Percentiles rank a stretch among this genome's conserved stretches.
These are phyloP conservation scores for Emmelina monodactyla DNA, from an alignment of 2,888 invertebrate genomes.

Conservation along the genomic window DNA sequence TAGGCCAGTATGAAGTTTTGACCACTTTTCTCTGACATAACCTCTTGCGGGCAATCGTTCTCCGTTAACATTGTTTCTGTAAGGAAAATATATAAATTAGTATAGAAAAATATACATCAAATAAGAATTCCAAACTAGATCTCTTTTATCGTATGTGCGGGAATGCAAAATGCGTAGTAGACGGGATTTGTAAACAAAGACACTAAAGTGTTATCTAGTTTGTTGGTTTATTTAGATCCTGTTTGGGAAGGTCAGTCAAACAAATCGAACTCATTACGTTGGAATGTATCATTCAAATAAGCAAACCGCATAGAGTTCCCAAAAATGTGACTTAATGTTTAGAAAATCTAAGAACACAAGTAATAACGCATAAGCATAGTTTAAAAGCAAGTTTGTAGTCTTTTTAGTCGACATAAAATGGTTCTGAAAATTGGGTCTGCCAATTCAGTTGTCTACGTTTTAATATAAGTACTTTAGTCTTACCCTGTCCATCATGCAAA, in stretches of 20 bases:
- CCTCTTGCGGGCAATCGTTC: conserved; percentile 89
- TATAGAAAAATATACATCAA: neutral
- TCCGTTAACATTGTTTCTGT: conserved; percentile 89
- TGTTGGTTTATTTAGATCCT: no score
- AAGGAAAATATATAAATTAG: conserved; percentile 23
- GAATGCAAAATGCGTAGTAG: no score
- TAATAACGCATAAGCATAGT: no score
- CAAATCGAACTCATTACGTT: no score
- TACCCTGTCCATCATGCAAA: conserved; percentile 89
- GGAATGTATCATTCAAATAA: no score
- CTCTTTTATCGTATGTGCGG: no score
- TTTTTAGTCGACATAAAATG: neutral
- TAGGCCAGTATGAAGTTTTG: conserved; percentile 93
- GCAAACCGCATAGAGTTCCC: no score
- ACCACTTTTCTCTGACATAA: conserved; percentile 75
- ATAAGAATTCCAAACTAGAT: neutral
- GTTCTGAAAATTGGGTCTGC: neutral
- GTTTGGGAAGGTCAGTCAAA: no score
- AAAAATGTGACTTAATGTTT: no score
- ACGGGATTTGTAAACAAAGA: no score
- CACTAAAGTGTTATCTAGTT: no score
- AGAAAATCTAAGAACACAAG: no score
- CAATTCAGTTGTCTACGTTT: neutral
- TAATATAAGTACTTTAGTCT: conserved; percentile 11
- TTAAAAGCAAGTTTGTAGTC: neutral